Percentiles rank a stretch among this genome's conserved stretches.
These are phyloP conservation scores for Gallinago undulata DNA, from an alignment of 2,113 vertebrate species.

Conservation along the genomic window DNA sequence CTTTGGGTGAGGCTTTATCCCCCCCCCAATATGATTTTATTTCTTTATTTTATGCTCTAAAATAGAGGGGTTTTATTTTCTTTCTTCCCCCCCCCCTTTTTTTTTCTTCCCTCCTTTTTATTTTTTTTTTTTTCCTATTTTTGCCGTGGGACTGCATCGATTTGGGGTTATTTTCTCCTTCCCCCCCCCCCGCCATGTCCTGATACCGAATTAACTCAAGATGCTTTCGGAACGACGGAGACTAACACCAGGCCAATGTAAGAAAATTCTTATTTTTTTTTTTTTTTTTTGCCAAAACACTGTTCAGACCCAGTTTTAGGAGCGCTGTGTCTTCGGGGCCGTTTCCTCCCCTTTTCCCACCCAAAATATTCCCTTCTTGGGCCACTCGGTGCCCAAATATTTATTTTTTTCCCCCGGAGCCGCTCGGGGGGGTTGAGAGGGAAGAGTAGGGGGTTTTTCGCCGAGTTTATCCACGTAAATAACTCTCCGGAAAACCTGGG, in stretches of 20 bases:
- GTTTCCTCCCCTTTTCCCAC: neutral
- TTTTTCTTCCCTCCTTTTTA: too few species aligned
- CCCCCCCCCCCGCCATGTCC: neutral
- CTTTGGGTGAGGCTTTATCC: neutral
- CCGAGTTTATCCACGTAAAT: neutral
- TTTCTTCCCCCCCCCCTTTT: too few species aligned
- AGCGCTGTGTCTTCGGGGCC: neutral
- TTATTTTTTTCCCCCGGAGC: neutral
- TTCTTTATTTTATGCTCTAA: neutral
- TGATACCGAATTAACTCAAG: neutral
- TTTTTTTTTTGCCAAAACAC: neutral
- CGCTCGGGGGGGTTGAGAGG: neutral
- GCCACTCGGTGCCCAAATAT: neutral
- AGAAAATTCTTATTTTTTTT: neutral
- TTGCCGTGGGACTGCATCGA: neutral
- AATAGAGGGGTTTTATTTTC: neutral
- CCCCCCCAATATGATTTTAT: rapidly evolving
- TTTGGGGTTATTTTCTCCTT: neutral
- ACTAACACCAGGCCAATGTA: neutral
- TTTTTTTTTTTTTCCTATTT: too few species aligned
- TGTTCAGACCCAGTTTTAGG: neutral
- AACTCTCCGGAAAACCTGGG: neutral
- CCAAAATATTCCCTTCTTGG: neutral
- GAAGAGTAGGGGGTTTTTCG: neutral
- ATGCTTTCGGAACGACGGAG: neutral